Conservation (phyloP, 2,797 vertebrate genomes). For the Cryptoprocta ferox region DNA sequence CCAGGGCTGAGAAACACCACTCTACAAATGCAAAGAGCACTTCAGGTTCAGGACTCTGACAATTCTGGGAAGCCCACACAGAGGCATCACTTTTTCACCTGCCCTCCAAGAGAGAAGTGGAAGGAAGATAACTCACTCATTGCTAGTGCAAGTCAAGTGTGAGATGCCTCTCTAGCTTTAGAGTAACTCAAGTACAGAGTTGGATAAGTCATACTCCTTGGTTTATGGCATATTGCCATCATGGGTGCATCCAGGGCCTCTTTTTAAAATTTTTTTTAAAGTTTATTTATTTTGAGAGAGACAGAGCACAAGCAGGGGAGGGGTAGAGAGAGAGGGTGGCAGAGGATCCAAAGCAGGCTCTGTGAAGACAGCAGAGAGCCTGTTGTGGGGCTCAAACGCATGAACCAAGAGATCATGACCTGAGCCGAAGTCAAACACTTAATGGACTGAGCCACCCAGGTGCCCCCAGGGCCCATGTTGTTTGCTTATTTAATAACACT, state of each 20-base stretch:
- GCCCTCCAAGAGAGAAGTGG: neutral
- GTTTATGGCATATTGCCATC: conserved; percentile 1
- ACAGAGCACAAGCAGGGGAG: too few species aligned
- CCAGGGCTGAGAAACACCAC: neutral
- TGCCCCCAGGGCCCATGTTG: neutral
- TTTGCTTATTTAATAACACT: conserved; percentile 33
- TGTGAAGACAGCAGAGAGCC: too few species aligned
- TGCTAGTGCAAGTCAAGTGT: neutral
- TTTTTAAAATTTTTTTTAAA: neutral
- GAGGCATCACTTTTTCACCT: neutral
- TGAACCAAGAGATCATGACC: too few species aligned
- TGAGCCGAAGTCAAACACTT: too few species aligned
- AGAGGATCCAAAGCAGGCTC: too few species aligned
- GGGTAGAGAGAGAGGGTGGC: too few species aligned
- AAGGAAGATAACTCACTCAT: neutral
- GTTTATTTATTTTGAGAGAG: too few species aligned
- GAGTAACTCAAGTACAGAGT: neutral
- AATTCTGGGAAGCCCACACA: neutral
- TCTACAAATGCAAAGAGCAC: neutral
- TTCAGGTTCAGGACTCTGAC: neutral
- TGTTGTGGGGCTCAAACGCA: too few species aligned
- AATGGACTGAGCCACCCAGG: too few species aligned
- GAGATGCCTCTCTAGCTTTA: neutral
- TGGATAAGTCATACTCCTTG: conserved; percentile 1
- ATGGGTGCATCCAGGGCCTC: neutral